A percentile compares a stretch with the other conserved stretches of the same genome.
Conservation (phyloP, 2,113 vertebrate genomes). For the Amia ocellicauda region DNA sequence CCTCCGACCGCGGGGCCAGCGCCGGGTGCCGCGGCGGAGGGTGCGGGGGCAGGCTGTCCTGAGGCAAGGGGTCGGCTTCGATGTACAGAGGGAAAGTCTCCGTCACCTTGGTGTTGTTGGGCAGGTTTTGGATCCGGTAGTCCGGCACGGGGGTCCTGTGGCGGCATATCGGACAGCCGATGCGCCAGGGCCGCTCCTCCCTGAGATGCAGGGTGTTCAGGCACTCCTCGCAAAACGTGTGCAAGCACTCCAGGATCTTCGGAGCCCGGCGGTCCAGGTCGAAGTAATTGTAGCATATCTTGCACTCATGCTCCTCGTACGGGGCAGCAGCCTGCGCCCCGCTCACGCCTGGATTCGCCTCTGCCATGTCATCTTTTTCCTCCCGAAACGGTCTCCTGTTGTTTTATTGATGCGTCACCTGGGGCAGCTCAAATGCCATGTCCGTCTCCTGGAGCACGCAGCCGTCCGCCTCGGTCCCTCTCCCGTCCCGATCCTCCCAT, state of each 20-base stretch:
- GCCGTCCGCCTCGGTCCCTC: constrained; percentile 10
- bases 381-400: constrained; percentile 56
- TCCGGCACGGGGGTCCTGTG: constrained; percentile 86
- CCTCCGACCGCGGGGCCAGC: constrained; percentile 63
- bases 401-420: constrained; percentile 18
- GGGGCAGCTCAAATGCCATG: constrained; percentile 17
- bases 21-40: constrained; percentile 66
- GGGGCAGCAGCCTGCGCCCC: constrained; percentile 50
- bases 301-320: constrained; percentile 89
- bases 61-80: constrained; percentile 76
- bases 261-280: constrained; percentile 85
- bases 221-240: constrained; percentile 94
- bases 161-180: constrained; percentile 86
- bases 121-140: constrained; percentile 78
- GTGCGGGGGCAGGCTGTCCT: constrained; percentile 75
- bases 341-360: constrained; percentile 54
- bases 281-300: constrained; percentile 94
- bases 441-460: not conserved
- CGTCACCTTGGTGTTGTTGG: constrained; percentile 86
- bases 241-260: constrained; percentile 86
- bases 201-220: constrained; percentile 82
- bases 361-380: constrained; percentile 79
- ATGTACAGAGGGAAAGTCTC: constrained; percentile 80
- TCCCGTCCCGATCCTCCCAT: constrained; percentile 15
- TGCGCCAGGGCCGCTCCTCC: constrained; percentile 66